Conservation (phyloP, 1,140 invertebrate genomes). For the Caenorhabditis latens region DNA sequence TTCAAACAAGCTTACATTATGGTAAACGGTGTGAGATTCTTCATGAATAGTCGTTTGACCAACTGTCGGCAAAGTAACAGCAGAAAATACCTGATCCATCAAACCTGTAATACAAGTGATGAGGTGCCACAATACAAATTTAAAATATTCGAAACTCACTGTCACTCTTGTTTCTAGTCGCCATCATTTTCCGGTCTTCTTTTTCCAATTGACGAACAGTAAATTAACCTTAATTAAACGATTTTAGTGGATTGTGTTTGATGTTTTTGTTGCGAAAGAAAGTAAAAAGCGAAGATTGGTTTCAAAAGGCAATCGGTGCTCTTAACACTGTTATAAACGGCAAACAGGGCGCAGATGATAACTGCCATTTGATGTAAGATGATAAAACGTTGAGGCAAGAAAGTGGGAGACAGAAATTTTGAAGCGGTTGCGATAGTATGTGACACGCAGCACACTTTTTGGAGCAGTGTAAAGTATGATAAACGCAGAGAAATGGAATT, state of each 20-base stretch:
- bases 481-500: conserved; percentile 24
- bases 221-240: conserved; percentile 7
- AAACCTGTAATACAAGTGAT: background rate
- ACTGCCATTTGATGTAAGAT: conserved; percentile 56
- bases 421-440: background rate
- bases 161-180: background rate
- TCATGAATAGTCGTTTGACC: conserved; percentile 30
- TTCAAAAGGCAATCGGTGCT: conserved; percentile 37
- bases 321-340: conserved; percentile 41
- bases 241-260: background rate
- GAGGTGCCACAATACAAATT: background rate
- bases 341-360: conserved; percentile 44
- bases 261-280: conserved; percentile 37
- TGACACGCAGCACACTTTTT: conserved; percentile 40
- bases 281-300: conserved; percentile 27
- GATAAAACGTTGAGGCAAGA: conserved; percentile 26
- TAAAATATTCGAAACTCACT: background rate
- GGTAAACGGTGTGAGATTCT: conserved; percentile 16
- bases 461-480: background rate
- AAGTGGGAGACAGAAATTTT: conserved; percentile 2
- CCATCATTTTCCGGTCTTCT: conserved; percentile 4
- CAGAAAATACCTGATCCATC: conserved; percentile 24
- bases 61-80: conserved; percentile 25
- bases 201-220: conserved; percentile 17
- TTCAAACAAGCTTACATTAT: background rate